Conservation (phyloP, 64 coral and sea anemone genomes). For the Catalaphyllia jardinei region DNA sequence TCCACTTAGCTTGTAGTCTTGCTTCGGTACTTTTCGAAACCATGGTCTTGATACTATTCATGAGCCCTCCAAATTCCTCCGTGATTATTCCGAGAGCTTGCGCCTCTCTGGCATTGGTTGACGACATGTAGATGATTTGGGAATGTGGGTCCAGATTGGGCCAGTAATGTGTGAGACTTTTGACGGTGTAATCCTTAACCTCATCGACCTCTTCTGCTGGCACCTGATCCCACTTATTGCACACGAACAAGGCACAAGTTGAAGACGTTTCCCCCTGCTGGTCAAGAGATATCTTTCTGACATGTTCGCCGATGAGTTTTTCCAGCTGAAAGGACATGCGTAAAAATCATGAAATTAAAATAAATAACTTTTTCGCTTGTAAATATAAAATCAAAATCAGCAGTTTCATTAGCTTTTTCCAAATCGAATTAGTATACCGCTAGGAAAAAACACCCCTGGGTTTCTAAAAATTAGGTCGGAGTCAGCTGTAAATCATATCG, state of each 20-base stretch:
- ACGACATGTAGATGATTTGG: constrained; percentile 22
- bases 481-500: too few species aligned
- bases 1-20: constrained; percentile 14
- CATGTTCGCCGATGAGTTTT: background rate
- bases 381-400: too few species aligned
- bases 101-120: background rate
- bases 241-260: constrained; percentile 13
- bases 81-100: background rate
- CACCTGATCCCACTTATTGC: constrained; percentile 41
- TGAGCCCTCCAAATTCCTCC: background rate
- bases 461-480: too few species aligned
- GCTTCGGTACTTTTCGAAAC: background rate
- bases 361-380: too few species aligned
- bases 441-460: too few species aligned
- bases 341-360: background rate
- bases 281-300: background rate
- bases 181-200: background rate
- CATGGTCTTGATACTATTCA: background rate
- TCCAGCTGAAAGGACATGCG: background rate
- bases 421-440: too few species aligned
- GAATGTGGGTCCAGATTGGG: background rate
- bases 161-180: background rate
- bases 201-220: background rate
- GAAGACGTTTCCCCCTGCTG: background rate
- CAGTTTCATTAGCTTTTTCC: too few species aligned